Conservation (phyloP, 2,888 invertebrate species). For the Rhamnusium bicolor region DNA sequence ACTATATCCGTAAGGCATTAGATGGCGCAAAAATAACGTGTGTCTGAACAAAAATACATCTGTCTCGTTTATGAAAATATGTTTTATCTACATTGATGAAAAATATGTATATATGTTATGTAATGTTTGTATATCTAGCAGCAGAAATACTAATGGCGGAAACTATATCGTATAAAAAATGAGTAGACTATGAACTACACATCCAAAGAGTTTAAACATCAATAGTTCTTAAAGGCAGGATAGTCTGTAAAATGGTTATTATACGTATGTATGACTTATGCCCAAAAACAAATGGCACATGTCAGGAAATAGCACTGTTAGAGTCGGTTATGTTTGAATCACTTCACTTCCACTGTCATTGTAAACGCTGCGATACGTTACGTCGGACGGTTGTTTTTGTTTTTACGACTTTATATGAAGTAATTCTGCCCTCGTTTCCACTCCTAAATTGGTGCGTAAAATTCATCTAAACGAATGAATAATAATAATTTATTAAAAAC, state of each 20-base stretch:
- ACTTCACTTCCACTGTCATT: constrained; percentile 63
- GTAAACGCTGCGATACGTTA: constrained; percentile 45
- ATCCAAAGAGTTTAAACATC: constrained; percentile 68
- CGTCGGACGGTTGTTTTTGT: constrained; percentile 67
- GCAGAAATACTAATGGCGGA: constrained; percentile 65
- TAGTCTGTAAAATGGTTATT: constrained; percentile 63
- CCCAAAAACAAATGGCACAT: constrained; percentile 62
- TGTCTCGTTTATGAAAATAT: constrained; percentile 70
- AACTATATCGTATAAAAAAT: constrained; percentile 70
- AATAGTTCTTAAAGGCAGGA: constrained; percentile 68
- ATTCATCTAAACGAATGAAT: constrained; percentile 38
- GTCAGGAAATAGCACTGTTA: constrained; percentile 61
- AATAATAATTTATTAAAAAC: constrained; percentile 49
- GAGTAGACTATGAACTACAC: constrained; percentile 69
- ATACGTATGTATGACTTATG: constrained; percentile 64
- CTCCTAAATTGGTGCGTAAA: constrained; percentile 45
- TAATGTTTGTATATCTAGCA: constrained; percentile 60
- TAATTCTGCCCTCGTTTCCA: constrained; percentile 58
- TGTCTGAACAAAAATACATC: constrained; percentile 68
- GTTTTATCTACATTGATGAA: constrained; percentile 69
- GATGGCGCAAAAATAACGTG: constrained; percentile 61
- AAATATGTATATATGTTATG: constrained; percentile 65
- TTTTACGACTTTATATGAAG: constrained; percentile 55
- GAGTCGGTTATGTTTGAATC: constrained; percentile 58
- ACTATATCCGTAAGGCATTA: constrained; percentile 57